Percentiles rank a stretch among this genome's conserved stretches.
Conservation (phyloP, 2,113 vertebrate genomes). For the Copsychus sechellarum region DNA sequence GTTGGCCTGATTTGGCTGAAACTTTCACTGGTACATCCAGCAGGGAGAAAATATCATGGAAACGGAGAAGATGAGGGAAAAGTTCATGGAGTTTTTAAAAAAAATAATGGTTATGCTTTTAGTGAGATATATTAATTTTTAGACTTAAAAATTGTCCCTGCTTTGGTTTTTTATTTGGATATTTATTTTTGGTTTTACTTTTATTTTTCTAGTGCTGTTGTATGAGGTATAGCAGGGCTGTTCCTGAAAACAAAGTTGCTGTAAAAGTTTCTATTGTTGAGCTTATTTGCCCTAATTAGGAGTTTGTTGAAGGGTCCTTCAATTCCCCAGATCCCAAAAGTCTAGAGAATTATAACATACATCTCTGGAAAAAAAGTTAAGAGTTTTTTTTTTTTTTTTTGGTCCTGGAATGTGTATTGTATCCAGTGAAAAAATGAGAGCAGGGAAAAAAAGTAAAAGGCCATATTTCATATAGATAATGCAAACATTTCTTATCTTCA, state of each 20-base stretch:
- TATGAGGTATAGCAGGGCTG: background rate
- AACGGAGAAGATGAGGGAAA: background rate
- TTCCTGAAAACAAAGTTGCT: background rate
- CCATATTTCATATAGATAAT: background rate
- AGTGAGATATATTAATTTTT: background rate
- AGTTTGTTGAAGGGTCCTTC: background rate
- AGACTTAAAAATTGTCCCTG: background rate
- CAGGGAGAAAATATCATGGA: background rate
- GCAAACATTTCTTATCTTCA: background rate
- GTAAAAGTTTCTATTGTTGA: background rate
- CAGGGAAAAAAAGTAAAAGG: accelerated
- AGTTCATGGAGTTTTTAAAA: background rate
- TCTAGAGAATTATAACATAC: background rate
- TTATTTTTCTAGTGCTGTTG: background rate
- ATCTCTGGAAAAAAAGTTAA: background rate
- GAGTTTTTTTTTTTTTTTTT: background rate
- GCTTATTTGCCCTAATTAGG: background rate
- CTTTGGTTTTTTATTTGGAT: background rate
- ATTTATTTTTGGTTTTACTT: background rate
- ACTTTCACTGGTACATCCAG: background rate
- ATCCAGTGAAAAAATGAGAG: background rate
- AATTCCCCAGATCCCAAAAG: background rate
- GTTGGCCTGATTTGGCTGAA: background rate
- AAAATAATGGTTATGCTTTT: accelerated
- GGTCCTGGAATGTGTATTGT: background rate